Conservation (phyloP, 2,113 vertebrate species). For the Corythaeola cristata region DNA sequence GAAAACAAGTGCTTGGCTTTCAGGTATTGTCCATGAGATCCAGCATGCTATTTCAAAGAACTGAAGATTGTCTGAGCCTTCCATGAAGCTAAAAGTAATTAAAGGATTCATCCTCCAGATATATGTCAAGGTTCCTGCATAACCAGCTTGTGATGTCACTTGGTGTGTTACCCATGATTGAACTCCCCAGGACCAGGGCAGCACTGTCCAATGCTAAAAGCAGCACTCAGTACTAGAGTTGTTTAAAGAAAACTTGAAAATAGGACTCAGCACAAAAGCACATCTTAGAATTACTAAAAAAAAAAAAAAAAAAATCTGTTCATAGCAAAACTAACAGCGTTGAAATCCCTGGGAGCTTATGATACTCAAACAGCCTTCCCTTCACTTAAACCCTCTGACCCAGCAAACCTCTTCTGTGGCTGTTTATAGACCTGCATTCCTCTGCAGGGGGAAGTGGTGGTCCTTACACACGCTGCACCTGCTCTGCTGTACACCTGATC, state of each 20-base stretch:
- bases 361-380: background rate
- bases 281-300: conserved; percentile 6
- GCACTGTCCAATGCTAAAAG: background rate
- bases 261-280: background rate
- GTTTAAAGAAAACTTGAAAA: conserved; percentile 36
- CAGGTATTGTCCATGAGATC: background rate
- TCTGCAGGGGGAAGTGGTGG: conserved; percentile 26
- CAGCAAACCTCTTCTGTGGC: conserved; percentile 29
- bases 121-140: background rate
- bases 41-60: background rate
- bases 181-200: background rate
- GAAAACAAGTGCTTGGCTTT: background rate
- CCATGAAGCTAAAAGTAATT: background rate
- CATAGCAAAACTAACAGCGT: background rate
- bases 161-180: background rate
- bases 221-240: background rate
- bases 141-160: background rate
- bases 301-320: background rate
- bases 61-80: background rate
- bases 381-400: conserved; percentile 26
- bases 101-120: background rate
- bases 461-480: conserved; percentile 42
- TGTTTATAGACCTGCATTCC: conserved; percentile 58
- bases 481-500: conserved; percentile 64
- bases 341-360: background rate